Evolutionary conservation across 1,140 invertebrate genomes (phyloP).

Genomic region (Ctenoplectra terminalis): DNA sequence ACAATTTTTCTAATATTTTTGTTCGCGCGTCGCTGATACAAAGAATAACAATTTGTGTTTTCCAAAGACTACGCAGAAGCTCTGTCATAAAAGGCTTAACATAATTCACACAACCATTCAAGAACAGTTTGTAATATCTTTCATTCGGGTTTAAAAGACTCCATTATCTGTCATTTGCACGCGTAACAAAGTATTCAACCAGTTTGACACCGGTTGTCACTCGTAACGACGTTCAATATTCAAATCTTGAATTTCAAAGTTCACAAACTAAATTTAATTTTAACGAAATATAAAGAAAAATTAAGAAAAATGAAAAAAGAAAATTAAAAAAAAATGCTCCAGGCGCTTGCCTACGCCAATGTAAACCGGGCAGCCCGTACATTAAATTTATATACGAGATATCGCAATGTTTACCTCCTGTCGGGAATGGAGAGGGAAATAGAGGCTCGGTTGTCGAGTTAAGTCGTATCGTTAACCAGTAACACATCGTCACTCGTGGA

Average conservation of each 20-base stretch:
- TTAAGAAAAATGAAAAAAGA: background rate
- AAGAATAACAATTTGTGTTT: too few species aligned
- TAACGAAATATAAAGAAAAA: too few species aligned
- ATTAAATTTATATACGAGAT: slow-evolving; percentile 36
- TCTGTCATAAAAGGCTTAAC: background rate
- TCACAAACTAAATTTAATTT: too few species aligned
- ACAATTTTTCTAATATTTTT: too few species aligned
- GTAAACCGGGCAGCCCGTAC: background rate
- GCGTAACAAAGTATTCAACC: background rate
- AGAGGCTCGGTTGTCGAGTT: slow-evolving; percentile 10
- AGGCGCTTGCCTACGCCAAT: background rate
- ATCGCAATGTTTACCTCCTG: slow-evolving; percentile 55
- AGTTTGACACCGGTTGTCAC: background rate
- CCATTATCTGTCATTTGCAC: background rate
- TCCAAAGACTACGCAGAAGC: too few species aligned
- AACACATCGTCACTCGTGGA: background rate
- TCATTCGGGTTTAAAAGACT: background rate
- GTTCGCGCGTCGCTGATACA: too few species aligned
- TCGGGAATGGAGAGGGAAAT: slow-evolving; percentile 45
- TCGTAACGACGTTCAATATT: too few species aligned
- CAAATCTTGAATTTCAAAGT: too few species aligned
- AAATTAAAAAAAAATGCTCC: background rate
- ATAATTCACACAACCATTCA: background rate
- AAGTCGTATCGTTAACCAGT: slow-evolving; percentile 29
- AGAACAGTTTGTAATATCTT: background rate